Conservation (phyloP, 2,797 vertebrate genomes). For the Halcyon chelicuti region DNA sequence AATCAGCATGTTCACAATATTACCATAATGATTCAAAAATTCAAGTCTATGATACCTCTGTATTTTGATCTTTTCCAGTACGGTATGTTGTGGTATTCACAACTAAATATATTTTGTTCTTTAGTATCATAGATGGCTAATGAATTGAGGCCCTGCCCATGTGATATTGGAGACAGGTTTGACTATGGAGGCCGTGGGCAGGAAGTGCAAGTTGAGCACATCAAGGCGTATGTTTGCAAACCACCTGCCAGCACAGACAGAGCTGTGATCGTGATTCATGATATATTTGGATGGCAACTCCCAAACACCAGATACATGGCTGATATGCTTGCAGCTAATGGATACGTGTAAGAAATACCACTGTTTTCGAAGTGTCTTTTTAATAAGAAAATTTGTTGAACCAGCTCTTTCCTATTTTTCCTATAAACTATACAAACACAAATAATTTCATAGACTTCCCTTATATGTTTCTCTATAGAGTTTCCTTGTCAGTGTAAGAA, state of each 20-base stretch:
- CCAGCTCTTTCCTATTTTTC: background rate
- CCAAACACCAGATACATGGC: slow-evolving; percentile 92
- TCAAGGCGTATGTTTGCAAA: slow-evolving; percentile 85
- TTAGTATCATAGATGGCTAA: slow-evolving; percentile 85
- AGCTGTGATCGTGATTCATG: slow-evolving; percentile 90
- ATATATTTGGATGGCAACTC: slow-evolving; percentile 92
- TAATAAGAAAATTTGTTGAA: background rate
- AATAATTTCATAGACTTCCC: background rate
- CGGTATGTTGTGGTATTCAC: background rate
- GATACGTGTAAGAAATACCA: slow-evolving; percentile 84
- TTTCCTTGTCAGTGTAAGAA: background rate
- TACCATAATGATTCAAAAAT: background rate
- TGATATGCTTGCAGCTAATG: slow-evolving; percentile 88
- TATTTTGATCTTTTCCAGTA: background rate
- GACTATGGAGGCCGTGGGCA: slow-evolving; percentile 87
- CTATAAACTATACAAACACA: background rate
- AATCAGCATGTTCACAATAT: background rate
- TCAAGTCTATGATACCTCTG: fast-evolving
- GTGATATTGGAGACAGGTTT: slow-evolving; percentile 87
- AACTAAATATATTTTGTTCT: background rate
- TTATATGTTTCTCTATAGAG: background rate
- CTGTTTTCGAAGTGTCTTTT: background rate
- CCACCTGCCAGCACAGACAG: slow-evolving; percentile 79
- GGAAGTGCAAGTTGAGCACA: slow-evolving; percentile 88
- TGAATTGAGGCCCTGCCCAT: slow-evolving; percentile 87